Evolutionary conservation across 2,113 vertebrate genomes (phyloP), one percentile per base, ranked within the genome.

Genomic region (Rhinoderma darwinii): DNA sequence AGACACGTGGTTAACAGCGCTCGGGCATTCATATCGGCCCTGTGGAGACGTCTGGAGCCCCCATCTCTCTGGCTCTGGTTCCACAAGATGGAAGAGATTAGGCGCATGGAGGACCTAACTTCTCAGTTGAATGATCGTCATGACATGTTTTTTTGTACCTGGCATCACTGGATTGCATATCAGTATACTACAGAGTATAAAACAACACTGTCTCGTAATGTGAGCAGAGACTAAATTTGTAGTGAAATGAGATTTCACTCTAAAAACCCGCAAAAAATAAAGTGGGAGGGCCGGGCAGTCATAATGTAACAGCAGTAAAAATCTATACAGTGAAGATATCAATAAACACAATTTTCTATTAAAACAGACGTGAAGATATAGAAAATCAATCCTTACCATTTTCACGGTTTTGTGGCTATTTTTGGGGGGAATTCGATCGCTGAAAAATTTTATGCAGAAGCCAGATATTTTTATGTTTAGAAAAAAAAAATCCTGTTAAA

Each of bases 331-430:
- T 18, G 18, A 30, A 68, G 37, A 70, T 37, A 70, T 70, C 66
- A 70, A 70, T 70, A 37, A 18, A 70, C 32, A 70, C 66, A 20
- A 70, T 37, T 70, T 37, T 35, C 66, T 37, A 70, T 70, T 70
- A 20, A 37, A 37, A 37, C 0, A 12, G 17, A 37, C 66, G 17
- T 35, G 17, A 70, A 12, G 12, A 35, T 70, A 70, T 70, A 37
- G 66, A 18, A 37, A 70, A 70, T 70, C 32, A 70, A 70, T 70
- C 7, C 3, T 18, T 15, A 37, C 17, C 66, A 70, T 32, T 37
- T 37, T 70, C 32, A 70, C 66, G 17, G 14, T 1, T n/a, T n/a
- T n/a, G n/a, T 32, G 27, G 59, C 7, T 20, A 8, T 37, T 35
- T 35, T 63, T 70, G 35, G 17, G 8, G 66, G 32, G 20, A n/a